Evolutionary conservation across 2,113 vertebrate genomes (phyloP).

Genomic region (Rhagologus leucostigma): DNA sequence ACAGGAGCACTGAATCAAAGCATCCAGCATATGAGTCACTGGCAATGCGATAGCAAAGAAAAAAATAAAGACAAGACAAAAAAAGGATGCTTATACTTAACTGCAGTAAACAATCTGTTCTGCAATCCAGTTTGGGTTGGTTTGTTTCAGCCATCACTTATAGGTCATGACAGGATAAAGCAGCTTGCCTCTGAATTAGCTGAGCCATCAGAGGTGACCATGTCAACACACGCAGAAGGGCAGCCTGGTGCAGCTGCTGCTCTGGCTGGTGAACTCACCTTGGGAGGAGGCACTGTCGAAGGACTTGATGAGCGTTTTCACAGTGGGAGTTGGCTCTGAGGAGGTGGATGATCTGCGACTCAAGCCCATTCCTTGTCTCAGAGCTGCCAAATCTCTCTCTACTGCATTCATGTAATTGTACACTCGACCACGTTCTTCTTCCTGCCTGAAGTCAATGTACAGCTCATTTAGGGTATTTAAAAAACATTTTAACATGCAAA

Average conservation of each 20-base stretch:
- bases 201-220: background rate
- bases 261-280: conserved; percentile 67
- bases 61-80: background rate
- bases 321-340: conserved; percentile 92
- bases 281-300: conserved; percentile 95
- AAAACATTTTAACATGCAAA: background rate
- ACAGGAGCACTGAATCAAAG: background rate
- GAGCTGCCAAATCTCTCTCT: conserved; percentile 89
- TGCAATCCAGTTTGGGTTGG: background rate
- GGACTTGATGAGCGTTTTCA: conserved; percentile 96
- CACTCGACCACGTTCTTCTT: conserved; percentile 92
- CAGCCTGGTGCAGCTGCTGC: background rate
- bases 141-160: background rate
- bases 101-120: background rate
- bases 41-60: background rate
- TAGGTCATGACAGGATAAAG: background rate
- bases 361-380: conserved; percentile 92
- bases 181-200: background rate
- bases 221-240: background rate
- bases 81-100: background rate
- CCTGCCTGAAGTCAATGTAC: conserved; percentile 77
- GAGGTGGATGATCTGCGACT: conserved; percentile 91
- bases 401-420: conserved; percentile 98
- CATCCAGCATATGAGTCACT: background rate
- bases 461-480: background rate